Evolutionary conservation across 2,888 invertebrate species (phyloP), one percentile per base, ranked within the genome.

Genomic region (Cylloceria caligata): DNA sequence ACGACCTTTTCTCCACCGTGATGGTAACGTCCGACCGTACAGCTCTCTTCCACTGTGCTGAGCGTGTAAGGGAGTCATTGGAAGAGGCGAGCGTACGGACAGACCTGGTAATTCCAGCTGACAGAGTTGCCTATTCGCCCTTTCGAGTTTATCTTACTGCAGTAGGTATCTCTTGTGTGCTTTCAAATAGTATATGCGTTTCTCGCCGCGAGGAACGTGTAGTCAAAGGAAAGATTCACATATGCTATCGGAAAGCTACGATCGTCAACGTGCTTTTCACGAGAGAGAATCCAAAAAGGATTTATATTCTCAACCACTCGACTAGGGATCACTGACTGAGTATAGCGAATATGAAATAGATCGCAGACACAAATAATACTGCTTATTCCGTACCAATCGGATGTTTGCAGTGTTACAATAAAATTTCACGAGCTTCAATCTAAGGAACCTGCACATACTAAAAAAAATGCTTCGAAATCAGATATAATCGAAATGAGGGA

Each of bases 1-100:
- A 60, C 19, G 71, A 60, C 60, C 45, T 72, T 57, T 72, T 60
- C 60, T 34, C 42, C 57, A 34, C 30, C 71, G 57, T 16, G 45
- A 19, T 30, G 30, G 2, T 30, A 42, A 45, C 57, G 45, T 45
- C 19, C 71, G 27, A 57, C 42, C 71, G 45, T 45, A 7, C 21
- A 42, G 21, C n/a, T 36, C 2, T n/a, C n/a, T 24, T 19, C 21
- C 30, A 55, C 42, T 45, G 34, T 9, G n/a, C n/a, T 13, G 21
- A 2, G 27, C 24, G 36, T 36, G 39, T 55, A 1, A 7, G 57
- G 16, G 13, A n/a, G n/a, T n/a, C 55, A 13, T 27, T 45, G 45
- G 52, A 24, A 52, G 24, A 52, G 52, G 21, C 49, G 21, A 49
- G 4, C 24, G 24, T 24, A 24, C 24, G 24, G 68, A n/a, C 68